Evolutionary conservation across 1,140 invertebrate genomes (phyloP).

Genomic region (Saxidomus purpurata): DNA sequence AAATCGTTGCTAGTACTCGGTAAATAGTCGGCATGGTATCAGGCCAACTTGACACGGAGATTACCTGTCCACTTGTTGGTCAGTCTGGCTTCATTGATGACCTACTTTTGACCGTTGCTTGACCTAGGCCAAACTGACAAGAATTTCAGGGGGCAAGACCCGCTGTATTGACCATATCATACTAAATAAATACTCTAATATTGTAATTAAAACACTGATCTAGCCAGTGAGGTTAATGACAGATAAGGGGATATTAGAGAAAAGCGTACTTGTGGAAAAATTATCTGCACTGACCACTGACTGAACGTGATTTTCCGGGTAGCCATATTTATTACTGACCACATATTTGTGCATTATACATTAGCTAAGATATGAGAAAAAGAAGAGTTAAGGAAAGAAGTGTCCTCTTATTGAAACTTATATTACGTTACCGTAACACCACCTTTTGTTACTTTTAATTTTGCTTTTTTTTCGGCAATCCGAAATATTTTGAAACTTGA

Average conservation of each 20-base stretch:
- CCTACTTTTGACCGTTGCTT: conserved; percentile 67
- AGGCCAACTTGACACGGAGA: conserved; percentile 9
- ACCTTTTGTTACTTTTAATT: not conserved
- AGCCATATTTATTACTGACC: conserved; percentile 58
- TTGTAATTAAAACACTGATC: conserved; percentile 37
- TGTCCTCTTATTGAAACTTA: too few relatives aligned
- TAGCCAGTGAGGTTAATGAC: conserved; percentile 42
- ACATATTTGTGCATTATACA: not conserved
- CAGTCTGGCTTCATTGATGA: conserved; percentile 42
- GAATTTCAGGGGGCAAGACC: conserved; percentile 34
- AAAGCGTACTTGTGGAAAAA: not conserved
- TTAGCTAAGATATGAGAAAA: not conserved
- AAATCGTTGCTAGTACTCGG: not conserved
- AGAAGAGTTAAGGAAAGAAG: not conserved
- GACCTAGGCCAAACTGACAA: conserved; percentile 67
- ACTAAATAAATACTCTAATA: conserved; percentile 47
- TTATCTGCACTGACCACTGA: conserved; percentile 33
- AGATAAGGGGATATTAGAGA: conserved; percentile 1
- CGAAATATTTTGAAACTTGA: too few relatives aligned
- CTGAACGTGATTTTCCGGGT: conserved; percentile 55
- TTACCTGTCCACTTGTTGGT: conserved; percentile 66
- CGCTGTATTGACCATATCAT: conserved; percentile 13
- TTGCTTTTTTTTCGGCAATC: too few relatives aligned
- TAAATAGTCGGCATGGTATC: not conserved
- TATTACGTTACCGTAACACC: not conserved